Conservation (phyloP, 2,113 vertebrate genomes). For the Pterophyllum scalare region DNA sequence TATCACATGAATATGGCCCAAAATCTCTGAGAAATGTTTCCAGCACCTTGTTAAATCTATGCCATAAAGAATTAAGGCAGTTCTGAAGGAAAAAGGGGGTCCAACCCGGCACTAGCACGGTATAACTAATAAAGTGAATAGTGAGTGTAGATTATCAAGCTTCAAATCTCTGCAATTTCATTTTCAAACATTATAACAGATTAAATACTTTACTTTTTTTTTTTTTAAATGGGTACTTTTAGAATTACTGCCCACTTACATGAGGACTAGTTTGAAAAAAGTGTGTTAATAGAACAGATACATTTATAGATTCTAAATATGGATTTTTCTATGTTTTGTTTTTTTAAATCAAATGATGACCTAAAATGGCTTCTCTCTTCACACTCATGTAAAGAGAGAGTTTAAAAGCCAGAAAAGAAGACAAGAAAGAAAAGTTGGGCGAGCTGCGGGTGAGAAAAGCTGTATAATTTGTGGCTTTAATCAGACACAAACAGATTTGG, state of each 20-base stretch:
- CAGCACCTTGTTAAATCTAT: background rate
- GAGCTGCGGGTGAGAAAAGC: background rate
- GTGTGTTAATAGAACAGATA: background rate
- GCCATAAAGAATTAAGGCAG: rapidly evolving
- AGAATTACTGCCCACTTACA: background rate
- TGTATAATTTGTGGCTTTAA: background rate
- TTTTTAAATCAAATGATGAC: background rate
- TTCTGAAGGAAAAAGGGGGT: too few species aligned
- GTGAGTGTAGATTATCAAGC: background rate
- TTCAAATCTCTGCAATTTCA: background rate
- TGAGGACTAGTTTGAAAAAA: background rate
- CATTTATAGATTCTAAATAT: background rate
- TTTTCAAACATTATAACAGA: background rate
- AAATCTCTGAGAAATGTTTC: rapidly evolving
- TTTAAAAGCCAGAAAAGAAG: background rate
- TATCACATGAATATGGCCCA: background rate
- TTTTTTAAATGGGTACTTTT: background rate
- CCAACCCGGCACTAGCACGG: too few species aligned
- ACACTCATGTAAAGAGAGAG: background rate
- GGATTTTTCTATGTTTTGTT: background rate
- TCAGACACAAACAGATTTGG: background rate
- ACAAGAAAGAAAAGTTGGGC: background rate
- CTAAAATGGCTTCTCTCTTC: background rate
- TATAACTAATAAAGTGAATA: background rate
- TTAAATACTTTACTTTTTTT: background rate